Percentiles rank a stretch among this genome's conserved stretches.
Conservation (phyloP, 2,888 invertebrate species). For the Trypoxylon attenuatum region DNA sequence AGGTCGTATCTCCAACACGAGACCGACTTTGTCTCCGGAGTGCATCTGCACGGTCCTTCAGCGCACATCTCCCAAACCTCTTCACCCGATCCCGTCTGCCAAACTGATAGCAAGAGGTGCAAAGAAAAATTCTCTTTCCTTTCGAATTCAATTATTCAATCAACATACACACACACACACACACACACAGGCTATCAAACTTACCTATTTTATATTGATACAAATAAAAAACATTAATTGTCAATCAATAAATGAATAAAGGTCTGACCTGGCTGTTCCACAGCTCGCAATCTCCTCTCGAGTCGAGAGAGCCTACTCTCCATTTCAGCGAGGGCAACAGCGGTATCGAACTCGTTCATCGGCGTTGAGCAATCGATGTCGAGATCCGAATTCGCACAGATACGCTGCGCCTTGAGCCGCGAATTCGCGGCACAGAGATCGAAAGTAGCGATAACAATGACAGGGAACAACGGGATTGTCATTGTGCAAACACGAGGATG, state of each 20-base stretch:
- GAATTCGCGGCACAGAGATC: too few species aligned
- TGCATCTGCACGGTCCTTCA: constrained; percentile 81
- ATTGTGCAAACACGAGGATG: too few species aligned
- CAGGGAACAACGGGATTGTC: background rate
- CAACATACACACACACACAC: too few species aligned
- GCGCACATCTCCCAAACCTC: constrained; percentile 80
- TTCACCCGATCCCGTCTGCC: constrained; percentile 79
- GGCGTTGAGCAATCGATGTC: constrained; percentile 6
- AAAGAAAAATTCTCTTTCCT: too few species aligned
- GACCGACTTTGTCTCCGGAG: constrained; percentile 79
- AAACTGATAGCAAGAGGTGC: too few species aligned
- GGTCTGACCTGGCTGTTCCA: constrained; percentile 81
- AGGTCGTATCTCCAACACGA: constrained; percentile 83
- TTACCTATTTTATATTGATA: too few species aligned
- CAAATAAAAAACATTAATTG: too few species aligned
- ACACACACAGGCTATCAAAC: too few species aligned
- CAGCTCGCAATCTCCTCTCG: constrained; percentile 80
- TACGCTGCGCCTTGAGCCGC: background rate
- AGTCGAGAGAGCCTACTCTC: constrained; percentile 70
- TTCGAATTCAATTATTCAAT: too few species aligned
- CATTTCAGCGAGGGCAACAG: background rate
- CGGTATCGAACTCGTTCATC: background rate
- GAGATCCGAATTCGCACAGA: constrained; percentile 7
- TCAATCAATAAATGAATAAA: too few species aligned
- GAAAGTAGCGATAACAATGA: too few species aligned